Evolutionary conservation across 2,113 vertebrate species (phyloP).

Genomic region (Sakesphorus luctuosus): DNA sequence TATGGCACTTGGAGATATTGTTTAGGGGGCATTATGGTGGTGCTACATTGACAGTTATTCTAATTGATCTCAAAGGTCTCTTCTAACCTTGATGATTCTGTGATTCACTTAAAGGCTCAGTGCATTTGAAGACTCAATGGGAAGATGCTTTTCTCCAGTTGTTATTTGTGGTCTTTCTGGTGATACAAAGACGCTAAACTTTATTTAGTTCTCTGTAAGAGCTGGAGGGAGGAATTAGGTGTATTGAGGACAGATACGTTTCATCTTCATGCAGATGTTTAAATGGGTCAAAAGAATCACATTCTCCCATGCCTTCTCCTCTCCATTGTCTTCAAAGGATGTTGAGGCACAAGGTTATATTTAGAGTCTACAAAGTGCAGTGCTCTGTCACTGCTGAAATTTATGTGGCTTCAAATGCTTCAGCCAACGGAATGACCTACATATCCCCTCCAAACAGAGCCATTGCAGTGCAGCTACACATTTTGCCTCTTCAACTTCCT

Average conservation of each 20-base stretch:
- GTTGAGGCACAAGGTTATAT: background rate
- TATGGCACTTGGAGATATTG: rapidly evolving
- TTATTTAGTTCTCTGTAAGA: background rate
- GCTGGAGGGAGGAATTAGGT: background rate
- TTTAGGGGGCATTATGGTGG: background rate
- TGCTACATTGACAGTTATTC: background rate
- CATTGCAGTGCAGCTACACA: background rate
- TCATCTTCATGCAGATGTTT: background rate
- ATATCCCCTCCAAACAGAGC: background rate
- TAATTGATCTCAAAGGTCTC: background rate
- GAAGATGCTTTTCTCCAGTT: background rate
- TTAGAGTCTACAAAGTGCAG: background rate
- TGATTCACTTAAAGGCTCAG: background rate
- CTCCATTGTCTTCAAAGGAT: background rate
- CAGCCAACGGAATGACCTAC: background rate
- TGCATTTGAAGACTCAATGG: background rate
- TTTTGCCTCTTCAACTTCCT: background rate
- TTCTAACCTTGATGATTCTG: background rate
- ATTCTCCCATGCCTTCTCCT: background rate
- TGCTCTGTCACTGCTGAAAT: background rate
- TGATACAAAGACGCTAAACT: background rate
- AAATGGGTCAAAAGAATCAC: background rate
- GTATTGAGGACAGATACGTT: background rate
- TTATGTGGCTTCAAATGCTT: background rate
- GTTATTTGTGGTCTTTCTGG: background rate